Base-by-base conservation (phyloP, 2,888 invertebrate species). In the Bibio marci region DNA sequence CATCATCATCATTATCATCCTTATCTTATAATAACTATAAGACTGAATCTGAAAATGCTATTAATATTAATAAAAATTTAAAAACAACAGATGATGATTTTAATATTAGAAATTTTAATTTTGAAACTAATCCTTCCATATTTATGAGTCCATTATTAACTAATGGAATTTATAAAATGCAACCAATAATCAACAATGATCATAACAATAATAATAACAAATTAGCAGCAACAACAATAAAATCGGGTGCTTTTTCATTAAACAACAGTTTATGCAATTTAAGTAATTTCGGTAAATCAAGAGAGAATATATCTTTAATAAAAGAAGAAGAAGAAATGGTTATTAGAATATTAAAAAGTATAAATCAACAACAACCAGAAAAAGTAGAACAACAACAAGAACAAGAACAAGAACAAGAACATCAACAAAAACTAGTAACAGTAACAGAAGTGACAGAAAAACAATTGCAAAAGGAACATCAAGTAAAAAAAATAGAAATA, bases 311-410 rank as follows among this genome's bases (percentile, higher is more conserved):
- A 13, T 42, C 44, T 17, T 33, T 47, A n/a, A 45, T 47, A 11
- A 45, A 45, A 35, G 44, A 47, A 33, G 45, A 46, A 26, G 47
- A 46, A 36, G 47, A 47, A 38, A 46, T 47, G 47, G 47, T 47
- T 11, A 42, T 46, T 7, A 25, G 34, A 12, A 30, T 41, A 12
- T 4, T 41, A 28, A 18, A 37, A 15, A 33, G 19, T 13, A 19
- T 41, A 17, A 39, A 39, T 35, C 26, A 38, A 15, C 22, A 22
- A 22, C 22, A 22, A 22, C n/a, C n/a, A n/a, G n/a, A n/a, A n/a
- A n/a, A 11, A 27, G 30, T n/a, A 6, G 30, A 27, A 27, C 30
- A 30, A 14, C n/a, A n/a, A n/a, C 30, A 14, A n/a, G n/a, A n/a
- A n/a, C n/a, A n/a, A n/a, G n/a, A n/a, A n/a, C 10, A 35, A n/a